Conservation (phyloP, 2,888 invertebrate genomes). For the Dryobotodes eremita region DNA sequence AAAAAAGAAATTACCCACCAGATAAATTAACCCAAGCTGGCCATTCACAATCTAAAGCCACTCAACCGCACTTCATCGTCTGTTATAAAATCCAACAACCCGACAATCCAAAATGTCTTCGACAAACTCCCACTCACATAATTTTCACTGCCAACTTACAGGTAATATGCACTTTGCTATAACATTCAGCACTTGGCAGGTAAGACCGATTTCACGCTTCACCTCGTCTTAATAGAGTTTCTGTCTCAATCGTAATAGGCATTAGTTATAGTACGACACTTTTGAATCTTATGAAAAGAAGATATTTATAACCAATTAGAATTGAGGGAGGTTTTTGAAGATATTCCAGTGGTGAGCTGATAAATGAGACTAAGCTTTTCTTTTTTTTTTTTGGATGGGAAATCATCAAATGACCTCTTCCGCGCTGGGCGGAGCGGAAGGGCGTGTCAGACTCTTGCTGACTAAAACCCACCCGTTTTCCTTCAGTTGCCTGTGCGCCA, state of each 20-base stretch:
- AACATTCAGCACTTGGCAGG: constrained; percentile 65
- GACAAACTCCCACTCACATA: constrained; percentile 24
- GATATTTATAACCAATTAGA: constrained; percentile 30
- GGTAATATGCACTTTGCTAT: constrained; percentile 45
- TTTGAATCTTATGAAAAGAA: constrained; percentile 17
- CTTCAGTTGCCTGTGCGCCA: too few relatives aligned
- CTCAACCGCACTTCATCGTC: too few relatives aligned
- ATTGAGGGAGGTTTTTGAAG: background rate
- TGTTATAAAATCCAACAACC: background rate
- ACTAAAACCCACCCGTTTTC: too few relatives aligned
- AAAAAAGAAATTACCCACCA: too few relatives aligned
- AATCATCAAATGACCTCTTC: too few relatives aligned
- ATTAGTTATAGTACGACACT: constrained; percentile 57
- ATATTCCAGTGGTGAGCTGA: background rate
- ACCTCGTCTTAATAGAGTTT: constrained; percentile 64
- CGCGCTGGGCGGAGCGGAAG: too few relatives aligned
- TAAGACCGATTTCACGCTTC: constrained; percentile 71
- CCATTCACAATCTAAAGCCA: too few relatives aligned
- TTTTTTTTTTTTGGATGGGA: too few relatives aligned
- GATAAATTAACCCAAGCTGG: too few relatives aligned
- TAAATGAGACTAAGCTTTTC: too few relatives aligned
- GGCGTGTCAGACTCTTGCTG: too few relatives aligned
- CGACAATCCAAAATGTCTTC: background rate
- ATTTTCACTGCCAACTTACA: constrained; percentile 17
- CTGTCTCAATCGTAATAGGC: constrained; percentile 57